phyloP scores from a whole-genome alignment of 2,113 vertebrate species.

The Platysteira castanea region DNA sequence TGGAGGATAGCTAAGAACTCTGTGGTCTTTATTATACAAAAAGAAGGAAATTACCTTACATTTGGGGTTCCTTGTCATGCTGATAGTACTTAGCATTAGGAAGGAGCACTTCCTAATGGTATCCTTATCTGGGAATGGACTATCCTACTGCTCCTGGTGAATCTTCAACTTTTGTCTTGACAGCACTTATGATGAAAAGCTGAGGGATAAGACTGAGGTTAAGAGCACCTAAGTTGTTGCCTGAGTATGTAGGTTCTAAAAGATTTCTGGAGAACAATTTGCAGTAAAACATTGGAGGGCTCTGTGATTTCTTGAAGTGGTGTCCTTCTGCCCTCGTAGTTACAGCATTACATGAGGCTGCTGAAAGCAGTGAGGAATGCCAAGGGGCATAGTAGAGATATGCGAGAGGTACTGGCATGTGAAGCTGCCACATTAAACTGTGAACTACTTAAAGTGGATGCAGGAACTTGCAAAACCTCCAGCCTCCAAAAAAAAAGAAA shows the following conservation, averaged over 20 bases:
- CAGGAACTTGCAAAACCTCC: not conserved
- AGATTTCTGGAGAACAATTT: not conserved
- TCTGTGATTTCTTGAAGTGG: not conserved
- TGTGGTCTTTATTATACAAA: not conserved
- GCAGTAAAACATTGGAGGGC: not conserved
- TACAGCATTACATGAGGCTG: not conserved
- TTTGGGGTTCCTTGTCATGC: not conserved
- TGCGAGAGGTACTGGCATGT: not conserved
- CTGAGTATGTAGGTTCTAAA: not conserved
- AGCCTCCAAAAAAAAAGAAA: accelerated
- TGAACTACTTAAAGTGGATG: not conserved
- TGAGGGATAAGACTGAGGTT: not conserved
- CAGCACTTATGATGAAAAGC: not conserved
- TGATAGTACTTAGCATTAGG: not conserved
- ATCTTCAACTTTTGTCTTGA: not conserved
- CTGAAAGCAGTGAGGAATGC: not conserved
- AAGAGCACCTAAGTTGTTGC: not conserved
- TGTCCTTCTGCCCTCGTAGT: not conserved
- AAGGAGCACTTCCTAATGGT: not conserved
- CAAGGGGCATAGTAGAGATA: not conserved
- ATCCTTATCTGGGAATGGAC: not conserved
- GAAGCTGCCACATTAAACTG: not conserved
- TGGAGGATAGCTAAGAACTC: not conserved
- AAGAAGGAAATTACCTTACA: not conserved
- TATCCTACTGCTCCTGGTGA: not conserved